These are phyloP conservation scores for Conus ventricosus DNA, from an alignment of 1,140 invertebrate species.

Conservation along the genomic window DNA sequence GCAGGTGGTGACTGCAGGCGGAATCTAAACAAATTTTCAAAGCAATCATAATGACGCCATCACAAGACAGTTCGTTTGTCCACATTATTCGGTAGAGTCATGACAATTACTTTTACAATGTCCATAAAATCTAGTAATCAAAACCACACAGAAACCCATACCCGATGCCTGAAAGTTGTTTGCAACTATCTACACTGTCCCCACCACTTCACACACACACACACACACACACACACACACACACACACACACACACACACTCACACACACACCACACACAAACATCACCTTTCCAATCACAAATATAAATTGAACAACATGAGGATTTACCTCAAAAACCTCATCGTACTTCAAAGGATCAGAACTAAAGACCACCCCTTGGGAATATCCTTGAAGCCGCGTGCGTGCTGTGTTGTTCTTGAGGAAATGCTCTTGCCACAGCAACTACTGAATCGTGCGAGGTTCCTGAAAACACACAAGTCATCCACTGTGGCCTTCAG, in stretches of 20 bases:
- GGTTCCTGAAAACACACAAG: constrained; percentile 68
- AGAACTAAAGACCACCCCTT: constrained; percentile 77
- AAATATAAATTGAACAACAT: background rate
- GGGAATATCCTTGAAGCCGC: constrained; percentile 80
- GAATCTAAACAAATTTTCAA: too few species aligned
- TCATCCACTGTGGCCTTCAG: background rate
- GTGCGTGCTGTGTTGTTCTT: constrained; percentile 80
- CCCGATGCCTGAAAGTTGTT: too few species aligned
- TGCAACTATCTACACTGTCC: too few species aligned
- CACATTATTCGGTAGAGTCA: too few species aligned
- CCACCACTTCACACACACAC: too few species aligned
- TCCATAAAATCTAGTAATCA: too few species aligned
- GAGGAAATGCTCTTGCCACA: constrained; percentile 85
- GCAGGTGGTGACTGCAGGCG: too few species aligned
- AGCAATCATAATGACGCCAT: too few species aligned
- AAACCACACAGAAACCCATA: too few species aligned
- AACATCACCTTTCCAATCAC: background rate
- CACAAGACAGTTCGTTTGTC: too few species aligned
- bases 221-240: background rate
- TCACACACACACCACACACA: too few species aligned
- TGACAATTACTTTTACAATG: too few species aligned
- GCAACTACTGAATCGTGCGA: constrained; percentile 79
- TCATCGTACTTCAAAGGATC: constrained; percentile 77
- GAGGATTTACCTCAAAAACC: constrained; percentile 76
- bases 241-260: background rate